Percentiles rank a stretch among this genome's conserved stretches.
Evolutionary conservation across 2,113 vertebrate genomes (phyloP).

Genomic region (Cavia aperea): DNA sequence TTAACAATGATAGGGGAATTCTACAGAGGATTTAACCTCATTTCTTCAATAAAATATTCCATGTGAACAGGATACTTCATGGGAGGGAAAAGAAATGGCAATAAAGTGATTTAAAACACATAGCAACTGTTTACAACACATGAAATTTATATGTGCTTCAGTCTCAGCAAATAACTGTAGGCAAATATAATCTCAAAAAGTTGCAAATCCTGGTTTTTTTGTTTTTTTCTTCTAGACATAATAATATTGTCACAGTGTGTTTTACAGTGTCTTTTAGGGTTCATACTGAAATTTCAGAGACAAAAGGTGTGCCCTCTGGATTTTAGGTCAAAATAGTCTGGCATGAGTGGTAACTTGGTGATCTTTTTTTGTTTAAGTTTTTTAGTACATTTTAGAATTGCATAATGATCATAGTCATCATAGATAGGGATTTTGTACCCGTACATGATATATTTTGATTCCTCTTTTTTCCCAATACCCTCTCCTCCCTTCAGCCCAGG

Average conservation of each 20-base stretch:
- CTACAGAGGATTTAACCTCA: background rate
- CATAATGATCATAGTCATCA: too few relatives aligned
- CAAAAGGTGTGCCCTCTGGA: background rate
- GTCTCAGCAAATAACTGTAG: background rate
- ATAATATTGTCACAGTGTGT: background rate
- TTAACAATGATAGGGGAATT: background rate
- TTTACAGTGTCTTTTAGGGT: conserved; percentile 26
- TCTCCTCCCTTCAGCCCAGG: too few relatives aligned
- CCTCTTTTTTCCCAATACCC: too few relatives aligned
- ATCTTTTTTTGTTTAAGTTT: too few relatives aligned
- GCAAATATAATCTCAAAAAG: conserved; percentile 27
- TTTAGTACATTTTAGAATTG: too few relatives aligned
- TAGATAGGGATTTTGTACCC: too few relatives aligned
- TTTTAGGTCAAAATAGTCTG: conserved; percentile 9
- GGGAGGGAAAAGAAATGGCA: background rate
- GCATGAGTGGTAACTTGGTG: background rate
- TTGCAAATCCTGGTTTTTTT: background rate
- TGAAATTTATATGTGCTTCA: background rate
- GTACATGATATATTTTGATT: too few relatives aligned
- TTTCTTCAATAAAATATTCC: background rate
- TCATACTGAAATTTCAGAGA: conserved; percentile 4
- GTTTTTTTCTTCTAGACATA: background rate
- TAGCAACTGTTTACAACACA: background rate
- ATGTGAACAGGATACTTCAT: background rate
- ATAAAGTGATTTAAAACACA: background rate